Conservation (phyloP, 2,113 vertebrate genomes). For the Plectropomus leopardus region DNA sequence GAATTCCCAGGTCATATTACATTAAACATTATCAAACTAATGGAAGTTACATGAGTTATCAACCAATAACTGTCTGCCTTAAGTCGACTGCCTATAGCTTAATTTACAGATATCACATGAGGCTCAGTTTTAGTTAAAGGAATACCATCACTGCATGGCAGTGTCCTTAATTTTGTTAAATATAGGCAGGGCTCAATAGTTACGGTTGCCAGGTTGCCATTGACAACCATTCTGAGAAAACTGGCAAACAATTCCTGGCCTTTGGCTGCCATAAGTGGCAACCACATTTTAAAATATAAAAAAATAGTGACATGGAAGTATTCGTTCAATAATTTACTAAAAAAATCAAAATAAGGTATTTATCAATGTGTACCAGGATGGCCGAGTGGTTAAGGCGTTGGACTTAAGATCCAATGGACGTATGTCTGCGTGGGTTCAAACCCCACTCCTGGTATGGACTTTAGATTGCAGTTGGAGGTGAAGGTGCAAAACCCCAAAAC, state of each 20-base stretch:
- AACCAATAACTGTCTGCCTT: background rate
- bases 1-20: background rate
- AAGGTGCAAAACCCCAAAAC: no score
- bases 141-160: background rate
- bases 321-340: background rate
- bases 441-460: slow-evolving; percentile 98
- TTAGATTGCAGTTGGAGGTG: no score
- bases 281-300: no score
- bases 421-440: slow-evolving; percentile 98
- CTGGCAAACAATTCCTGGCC: no score
- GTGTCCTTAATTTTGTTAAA: background rate
- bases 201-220: no score
- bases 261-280: no score
- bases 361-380: no score
- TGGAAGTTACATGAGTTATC: background rate
- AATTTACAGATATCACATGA: background rate
- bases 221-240: no score
- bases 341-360: no score
- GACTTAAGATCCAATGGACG: slow-evolving; percentile 99
- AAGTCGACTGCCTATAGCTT: background rate
- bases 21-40: background rate
- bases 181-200: background rate
- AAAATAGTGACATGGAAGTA: no score
- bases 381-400: slow-evolving; percentile 99
- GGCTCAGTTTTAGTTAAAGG: background rate